phyloP scores from a whole-genome alignment of 2,888 invertebrate genomes.

The Polyommatus icarus region DNA sequence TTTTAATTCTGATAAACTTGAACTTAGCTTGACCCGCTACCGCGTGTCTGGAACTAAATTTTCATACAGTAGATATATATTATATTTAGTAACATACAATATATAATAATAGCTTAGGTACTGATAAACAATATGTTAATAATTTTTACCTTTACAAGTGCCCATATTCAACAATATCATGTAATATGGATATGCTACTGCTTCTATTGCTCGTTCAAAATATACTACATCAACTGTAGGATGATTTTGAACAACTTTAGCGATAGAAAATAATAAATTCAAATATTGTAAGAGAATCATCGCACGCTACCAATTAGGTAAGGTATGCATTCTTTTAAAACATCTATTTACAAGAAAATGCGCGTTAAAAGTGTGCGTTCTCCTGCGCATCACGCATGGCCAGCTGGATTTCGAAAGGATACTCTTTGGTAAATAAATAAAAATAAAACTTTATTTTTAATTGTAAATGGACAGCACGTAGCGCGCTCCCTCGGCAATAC shows the following conservation, averaged over 20 bases:
- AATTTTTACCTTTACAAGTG: slow-evolving; percentile 56
- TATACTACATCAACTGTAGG: slow-evolving; percentile 38
- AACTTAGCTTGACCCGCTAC: too few relatives aligned
- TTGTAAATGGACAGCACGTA: slow-evolving; percentile 49
- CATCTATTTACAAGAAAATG: background rate
- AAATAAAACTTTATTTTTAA: slow-evolving; percentile 20
- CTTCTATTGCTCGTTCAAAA: slow-evolving; percentile 50
- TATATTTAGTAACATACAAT: too few relatives aligned
- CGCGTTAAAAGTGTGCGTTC: background rate
- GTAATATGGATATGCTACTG: slow-evolving; percentile 57
- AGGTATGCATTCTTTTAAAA: background rate
- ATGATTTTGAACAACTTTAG: background rate
- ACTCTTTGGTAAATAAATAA: background rate
- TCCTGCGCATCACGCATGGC: background rate
- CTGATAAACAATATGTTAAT: background rate
- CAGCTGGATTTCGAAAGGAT: background rate
- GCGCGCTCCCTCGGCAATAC: slow-evolving; percentile 67
- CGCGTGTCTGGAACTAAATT: too few relatives aligned
- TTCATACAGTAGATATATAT: too few relatives aligned
- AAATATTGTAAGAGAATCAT: background rate
- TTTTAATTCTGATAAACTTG: background rate
- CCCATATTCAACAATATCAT: slow-evolving; percentile 60
- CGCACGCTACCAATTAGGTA: background rate
- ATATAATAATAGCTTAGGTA: too few relatives aligned
- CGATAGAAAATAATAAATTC: background rate